phyloP scores from a whole-genome alignment of 2,797 vertebrate species.

The Chelidonichthys spinosus region DNA sequence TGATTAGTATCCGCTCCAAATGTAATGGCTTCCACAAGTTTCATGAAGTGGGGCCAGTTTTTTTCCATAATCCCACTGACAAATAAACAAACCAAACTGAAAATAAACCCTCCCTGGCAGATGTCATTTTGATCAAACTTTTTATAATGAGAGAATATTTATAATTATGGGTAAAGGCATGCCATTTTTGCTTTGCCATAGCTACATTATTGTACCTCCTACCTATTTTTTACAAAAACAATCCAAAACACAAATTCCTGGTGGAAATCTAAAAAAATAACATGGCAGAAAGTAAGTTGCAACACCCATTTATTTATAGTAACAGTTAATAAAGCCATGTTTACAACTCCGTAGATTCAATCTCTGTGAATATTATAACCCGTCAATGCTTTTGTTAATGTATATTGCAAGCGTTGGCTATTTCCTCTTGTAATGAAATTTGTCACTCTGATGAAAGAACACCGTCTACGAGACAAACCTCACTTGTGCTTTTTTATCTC shows the following conservation, averaged over 20 bases:
- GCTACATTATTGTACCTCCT: conserved; percentile 3
- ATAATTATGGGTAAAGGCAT: conserved; percentile 8
- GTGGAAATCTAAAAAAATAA: conserved; percentile 1
- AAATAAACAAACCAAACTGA: background rate
- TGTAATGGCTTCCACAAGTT: background rate
- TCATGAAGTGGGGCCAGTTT: background rate
- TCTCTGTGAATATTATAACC: background rate
- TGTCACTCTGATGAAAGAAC: conserved; percentile 16
- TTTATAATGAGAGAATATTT: conserved; percentile 19
- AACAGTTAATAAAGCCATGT: background rate
- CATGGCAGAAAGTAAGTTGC: background rate
- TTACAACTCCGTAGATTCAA: background rate
- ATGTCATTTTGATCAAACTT: background rate
- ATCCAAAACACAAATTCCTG: background rate
- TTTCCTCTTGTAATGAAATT: conserved; percentile 2
- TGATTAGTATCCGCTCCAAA: background rate
- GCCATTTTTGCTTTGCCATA: conserved; percentile 1
- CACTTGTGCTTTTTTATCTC: conserved; percentile 41
- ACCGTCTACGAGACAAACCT: conserved; percentile 27
- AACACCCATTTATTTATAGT: background rate
- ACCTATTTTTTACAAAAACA: background rate
- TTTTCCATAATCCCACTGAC: background rate
- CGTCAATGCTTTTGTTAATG: background rate
- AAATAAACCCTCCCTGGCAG: background rate
- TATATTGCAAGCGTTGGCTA: background rate